These are phyloP conservation scores for Zaprionus obscuricornis DNA, from an alignment of 2,888 invertebrate genomes.

Conservation along the genomic window DNA sequence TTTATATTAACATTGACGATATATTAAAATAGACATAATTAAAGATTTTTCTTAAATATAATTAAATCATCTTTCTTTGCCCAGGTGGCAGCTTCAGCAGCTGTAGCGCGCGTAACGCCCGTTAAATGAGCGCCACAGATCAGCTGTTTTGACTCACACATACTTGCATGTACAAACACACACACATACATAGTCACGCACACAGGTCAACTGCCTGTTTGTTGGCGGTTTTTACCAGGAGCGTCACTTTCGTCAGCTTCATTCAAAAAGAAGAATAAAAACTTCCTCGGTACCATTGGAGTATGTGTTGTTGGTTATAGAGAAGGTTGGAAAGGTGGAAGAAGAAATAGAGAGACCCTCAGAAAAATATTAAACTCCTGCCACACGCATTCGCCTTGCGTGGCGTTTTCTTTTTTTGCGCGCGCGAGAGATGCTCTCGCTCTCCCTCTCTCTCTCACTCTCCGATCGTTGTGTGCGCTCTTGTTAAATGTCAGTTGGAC, in stretches of 20 bases:
- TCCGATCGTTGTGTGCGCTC: constrained; percentile 23
- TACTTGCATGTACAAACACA: too few species aligned
- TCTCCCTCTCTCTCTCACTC: constrained; percentile 2
- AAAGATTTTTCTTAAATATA: not conserved
- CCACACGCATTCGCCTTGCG: constrained; percentile 42
- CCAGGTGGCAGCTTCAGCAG: constrained; percentile 61
- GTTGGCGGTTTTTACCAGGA: constrained; percentile 33
- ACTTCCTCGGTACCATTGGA: too few species aligned
- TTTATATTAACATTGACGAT: not conserved
- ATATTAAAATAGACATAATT: not conserved
- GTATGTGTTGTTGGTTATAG: too few species aligned
- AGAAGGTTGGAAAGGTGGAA: too few species aligned
- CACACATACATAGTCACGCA: constrained; percentile 2
- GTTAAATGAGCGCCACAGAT: constrained; percentile 48
- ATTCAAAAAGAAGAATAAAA: too few species aligned
- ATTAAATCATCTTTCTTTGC: constrained; percentile 10
- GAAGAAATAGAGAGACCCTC: too few species aligned
- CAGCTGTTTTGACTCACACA: too few species aligned
- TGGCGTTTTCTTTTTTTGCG: constrained; percentile 34
- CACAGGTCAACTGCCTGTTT: constrained; percentile 37
- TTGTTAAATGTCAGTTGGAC: constrained; percentile 60
- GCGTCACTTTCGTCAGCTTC: constrained; percentile 35
- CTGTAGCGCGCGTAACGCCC: constrained; percentile 49
- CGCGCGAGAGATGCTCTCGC: constrained; percentile 28
- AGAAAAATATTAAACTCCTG: constrained; percentile 30